These are phyloP conservation scores for Pseudococcus jackbeardsleyi DNA, from an alignment of 2,888 invertebrate genomes.

Conservation along the genomic window DNA sequence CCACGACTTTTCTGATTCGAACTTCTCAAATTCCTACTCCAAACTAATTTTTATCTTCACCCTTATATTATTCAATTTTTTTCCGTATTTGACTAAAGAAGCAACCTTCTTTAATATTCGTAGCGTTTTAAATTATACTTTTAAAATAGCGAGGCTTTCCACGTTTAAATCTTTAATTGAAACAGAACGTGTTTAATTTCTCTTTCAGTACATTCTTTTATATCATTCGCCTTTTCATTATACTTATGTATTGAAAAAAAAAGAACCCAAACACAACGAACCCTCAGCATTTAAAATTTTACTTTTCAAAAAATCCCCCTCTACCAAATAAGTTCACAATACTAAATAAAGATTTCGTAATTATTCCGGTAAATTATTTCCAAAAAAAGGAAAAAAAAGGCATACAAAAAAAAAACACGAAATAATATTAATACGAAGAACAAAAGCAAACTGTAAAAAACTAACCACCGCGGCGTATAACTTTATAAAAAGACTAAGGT, in stretches of 20 bases:
- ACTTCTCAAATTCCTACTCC: too few relatives aligned
- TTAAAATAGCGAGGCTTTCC: too few relatives aligned
- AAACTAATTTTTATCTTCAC: too few relatives aligned
- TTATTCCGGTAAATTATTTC: not conserved
- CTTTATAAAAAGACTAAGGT: constrained; percentile 33
- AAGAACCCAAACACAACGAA: not conserved
- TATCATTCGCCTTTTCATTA: too few relatives aligned
- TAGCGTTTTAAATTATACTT: too few relatives aligned
- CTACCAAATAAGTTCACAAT: not conserved
- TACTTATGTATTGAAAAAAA: not conserved
- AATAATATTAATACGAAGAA: constrained; percentile 12
- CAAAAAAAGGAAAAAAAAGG: not conserved
- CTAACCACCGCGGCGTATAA: constrained; percentile 2
- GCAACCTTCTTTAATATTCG: too few relatives aligned
- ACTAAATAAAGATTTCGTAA: constrained; percentile 11
- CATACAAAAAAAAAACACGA: not conserved
- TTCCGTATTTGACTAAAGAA: too few relatives aligned
- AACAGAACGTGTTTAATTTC: too few relatives aligned
- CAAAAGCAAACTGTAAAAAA: constrained; percentile 8
- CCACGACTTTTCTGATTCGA: too few relatives aligned
- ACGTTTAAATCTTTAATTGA: too few relatives aligned
- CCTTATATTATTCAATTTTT: too few relatives aligned
- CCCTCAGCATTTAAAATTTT: not conserved
- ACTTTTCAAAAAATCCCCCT: not conserved
- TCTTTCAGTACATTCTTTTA: too few relatives aligned